Evolutionary conservation across 2,797 vertebrate genomes (phyloP).

Genomic region (Spondyliosoma cantharus): DNA sequence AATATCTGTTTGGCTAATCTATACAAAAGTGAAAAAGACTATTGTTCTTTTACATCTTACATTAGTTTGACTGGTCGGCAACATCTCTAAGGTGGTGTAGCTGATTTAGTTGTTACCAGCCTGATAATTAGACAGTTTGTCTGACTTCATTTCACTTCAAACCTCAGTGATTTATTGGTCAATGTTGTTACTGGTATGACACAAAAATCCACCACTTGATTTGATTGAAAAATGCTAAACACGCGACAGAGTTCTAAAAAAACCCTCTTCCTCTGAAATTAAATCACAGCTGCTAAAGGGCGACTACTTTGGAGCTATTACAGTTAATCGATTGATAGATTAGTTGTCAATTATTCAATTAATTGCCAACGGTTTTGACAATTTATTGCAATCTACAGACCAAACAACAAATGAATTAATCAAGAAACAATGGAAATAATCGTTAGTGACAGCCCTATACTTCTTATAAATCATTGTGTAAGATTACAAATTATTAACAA

Average conservation of each 20-base stretch:
- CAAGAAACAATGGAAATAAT: no score
- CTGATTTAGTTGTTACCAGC: slow-evolving; percentile 1
- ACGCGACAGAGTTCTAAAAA: neutral
- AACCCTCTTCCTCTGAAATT: neutral
- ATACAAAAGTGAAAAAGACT: slow-evolving; percentile 34
- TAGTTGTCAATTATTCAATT: no score
- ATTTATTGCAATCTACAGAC: no score
- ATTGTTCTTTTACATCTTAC: slow-evolving; percentile 12
- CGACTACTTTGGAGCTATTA: neutral
- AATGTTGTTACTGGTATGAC: neutral
- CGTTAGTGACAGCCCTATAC: no score
- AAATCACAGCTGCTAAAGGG: neutral
- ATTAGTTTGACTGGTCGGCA: slow-evolving; percentile 4
- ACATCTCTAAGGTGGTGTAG: slow-evolving; percentile 2
- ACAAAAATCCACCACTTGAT: neutral
- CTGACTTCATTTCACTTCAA: neutral
- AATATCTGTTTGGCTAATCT: slow-evolving; percentile 68
- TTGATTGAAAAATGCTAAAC: neutral
- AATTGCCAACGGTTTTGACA: no score
- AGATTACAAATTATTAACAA: neutral
- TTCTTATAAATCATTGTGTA: neutral
- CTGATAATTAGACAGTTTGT: neutral
- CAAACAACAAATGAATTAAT: no score
- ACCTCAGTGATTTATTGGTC: neutral
- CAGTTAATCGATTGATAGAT: no score